These are phyloP conservation scores for Neotoxoptera formosana DNA, from an alignment of 1,140 invertebrate species.

Conservation along the genomic window DNA sequence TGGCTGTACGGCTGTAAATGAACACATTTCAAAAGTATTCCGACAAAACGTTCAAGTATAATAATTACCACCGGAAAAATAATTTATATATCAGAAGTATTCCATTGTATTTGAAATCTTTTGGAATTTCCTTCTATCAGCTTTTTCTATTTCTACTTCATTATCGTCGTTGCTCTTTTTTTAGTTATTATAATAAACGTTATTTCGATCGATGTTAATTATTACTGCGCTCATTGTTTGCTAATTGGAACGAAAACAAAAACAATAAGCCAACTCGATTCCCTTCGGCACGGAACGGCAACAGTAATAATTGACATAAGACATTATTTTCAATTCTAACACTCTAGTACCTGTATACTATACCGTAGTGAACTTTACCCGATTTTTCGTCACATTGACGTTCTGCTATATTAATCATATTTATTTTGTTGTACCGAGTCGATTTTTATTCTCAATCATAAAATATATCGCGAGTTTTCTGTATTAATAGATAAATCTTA, in stretches of 20 bases:
- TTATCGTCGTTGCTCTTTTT: background rate
- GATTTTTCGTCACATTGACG: background rate
- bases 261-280: background rate
- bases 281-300: background rate
- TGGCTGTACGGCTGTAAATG: background rate
- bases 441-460: background rate
- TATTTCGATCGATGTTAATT: conserved; percentile 19
- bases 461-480: background rate
- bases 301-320: background rate
- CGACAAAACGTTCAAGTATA: background rate
- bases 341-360: background rate
- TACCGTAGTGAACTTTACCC: background rate
- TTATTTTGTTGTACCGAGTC: background rate
- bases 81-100: background rate
- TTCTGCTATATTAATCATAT: background rate
- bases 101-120: background rate
- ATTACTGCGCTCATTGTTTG: background rate
- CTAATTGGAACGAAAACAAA: background rate
- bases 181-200: background rate
- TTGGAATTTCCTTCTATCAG: background rate
- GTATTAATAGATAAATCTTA: background rate
- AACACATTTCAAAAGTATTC: background rate
- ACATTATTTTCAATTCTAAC: background rate
- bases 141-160: background rate
- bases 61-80: background rate